These are phyloP conservation scores for Leptopterna dolabrata DNA, from an alignment of 2,888 invertebrate species.

Conservation along the genomic window DNA sequence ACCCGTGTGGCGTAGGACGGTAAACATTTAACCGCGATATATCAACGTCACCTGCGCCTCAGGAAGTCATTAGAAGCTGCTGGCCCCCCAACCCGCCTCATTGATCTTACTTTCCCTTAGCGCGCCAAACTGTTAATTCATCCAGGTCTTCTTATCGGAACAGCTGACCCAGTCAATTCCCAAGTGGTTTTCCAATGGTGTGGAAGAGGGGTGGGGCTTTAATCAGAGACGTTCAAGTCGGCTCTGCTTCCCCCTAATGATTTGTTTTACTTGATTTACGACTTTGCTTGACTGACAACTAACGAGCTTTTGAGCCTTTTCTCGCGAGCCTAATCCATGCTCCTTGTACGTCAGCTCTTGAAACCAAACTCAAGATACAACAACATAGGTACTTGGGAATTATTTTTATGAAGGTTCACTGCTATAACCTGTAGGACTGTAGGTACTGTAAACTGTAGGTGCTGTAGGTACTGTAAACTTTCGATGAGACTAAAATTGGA, in stretches of 20 bases:
- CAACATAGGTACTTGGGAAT: too few relatives aligned
- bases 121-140: not conserved
- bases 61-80: slow-evolving; percentile 21
- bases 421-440: too few relatives aligned
- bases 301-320: not conserved
- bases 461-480: too few relatives aligned
- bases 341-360: not conserved
- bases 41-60: slow-evolving; percentile 30
- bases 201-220: not conserved
- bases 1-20: not conserved
- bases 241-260: not conserved
- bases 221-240: not conserved
- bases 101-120: not conserved
- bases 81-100: not conserved
- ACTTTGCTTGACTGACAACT: slow-evolving; percentile 1
- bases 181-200: not conserved
- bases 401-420: too few relatives aligned
- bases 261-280: not conserved
- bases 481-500: too few relatives aligned
- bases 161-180: not conserved
- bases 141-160: not conserved
- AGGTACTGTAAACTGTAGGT: too few relatives aligned
- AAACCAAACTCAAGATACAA: too few relatives aligned
- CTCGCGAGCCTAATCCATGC: not conserved
- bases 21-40: slow-evolving; percentile 45